These are phyloP conservation scores for Drosophila villosipedis DNA, from an alignment of 2,888 invertebrate genomes.

Conservation along the genomic window DNA sequence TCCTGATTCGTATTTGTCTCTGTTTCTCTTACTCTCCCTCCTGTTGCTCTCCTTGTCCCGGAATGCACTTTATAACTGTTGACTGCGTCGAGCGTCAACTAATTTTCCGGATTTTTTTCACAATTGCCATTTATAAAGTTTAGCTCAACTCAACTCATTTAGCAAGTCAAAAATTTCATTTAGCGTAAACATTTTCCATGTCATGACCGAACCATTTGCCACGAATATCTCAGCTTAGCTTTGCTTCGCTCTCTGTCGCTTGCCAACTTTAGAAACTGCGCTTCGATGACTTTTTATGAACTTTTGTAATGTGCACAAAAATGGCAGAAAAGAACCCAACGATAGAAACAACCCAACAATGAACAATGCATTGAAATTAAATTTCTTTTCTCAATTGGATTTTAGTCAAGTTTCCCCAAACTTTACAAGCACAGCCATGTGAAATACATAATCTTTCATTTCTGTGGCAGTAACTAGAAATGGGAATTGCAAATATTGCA, in stretches of 20 bases:
- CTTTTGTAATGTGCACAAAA: slow-evolving; percentile 55
- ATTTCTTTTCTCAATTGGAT: slow-evolving; percentile 58
- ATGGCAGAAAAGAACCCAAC: slow-evolving; percentile 6
- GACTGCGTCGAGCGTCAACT: slow-evolving; percentile 58
- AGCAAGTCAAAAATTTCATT: slow-evolving; percentile 74
- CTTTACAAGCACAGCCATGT: slow-evolving; percentile 27
- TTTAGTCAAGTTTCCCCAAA: slow-evolving; percentile 42
- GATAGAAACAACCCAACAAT: slow-evolving; percentile 50
- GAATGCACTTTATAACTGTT: slow-evolving; percentile 45
- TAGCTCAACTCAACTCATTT: slow-evolving; percentile 63
- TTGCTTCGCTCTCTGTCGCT: slow-evolving; percentile 2
- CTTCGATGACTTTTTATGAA: slow-evolving; percentile 70
- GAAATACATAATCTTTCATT: slow-evolving; percentile 41
- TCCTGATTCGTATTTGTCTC: slow-evolving; percentile 30
- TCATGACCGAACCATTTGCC: slow-evolving; percentile 30
- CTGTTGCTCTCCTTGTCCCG: background rate
- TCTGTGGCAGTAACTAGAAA: slow-evolving; percentile 26
- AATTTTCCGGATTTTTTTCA: slow-evolving; percentile 48
- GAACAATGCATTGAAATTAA: slow-evolving; percentile 55
- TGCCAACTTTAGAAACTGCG: slow-evolving; percentile 49
- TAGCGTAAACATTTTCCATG: slow-evolving; percentile 59
- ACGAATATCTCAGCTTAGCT: slow-evolving; percentile 11
- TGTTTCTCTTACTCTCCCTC: background rate
- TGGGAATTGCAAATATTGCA: slow-evolving; percentile 59
- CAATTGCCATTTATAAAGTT: slow-evolving; percentile 62